Percentiles rank a stretch among this genome's conserved stretches.
Conservation (phyloP, 2,113 vertebrate species). For the Polypterus bichir region DNA sequence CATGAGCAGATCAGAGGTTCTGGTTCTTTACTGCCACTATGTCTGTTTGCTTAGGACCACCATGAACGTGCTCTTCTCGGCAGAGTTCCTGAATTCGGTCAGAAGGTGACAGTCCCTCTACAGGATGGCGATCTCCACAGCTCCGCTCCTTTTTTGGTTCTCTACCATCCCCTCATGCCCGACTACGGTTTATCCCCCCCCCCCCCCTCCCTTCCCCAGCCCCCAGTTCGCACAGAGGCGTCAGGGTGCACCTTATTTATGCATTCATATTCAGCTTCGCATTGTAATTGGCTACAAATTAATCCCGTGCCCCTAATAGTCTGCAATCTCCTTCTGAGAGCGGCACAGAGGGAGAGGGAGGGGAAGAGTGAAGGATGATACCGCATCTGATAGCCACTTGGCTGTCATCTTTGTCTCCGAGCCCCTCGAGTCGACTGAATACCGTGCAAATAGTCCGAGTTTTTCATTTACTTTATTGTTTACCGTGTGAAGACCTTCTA, state of each 20-base stretch:
- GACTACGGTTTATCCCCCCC: slow-evolving; percentile 32
- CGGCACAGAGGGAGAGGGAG: slow-evolving; percentile 35
- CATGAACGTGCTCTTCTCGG: not conserved
- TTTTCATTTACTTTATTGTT: not conserved
- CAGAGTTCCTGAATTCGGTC: slow-evolving; percentile 23
- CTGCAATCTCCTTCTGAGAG: slow-evolving; percentile 50
- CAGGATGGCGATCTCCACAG: slow-evolving; percentile 31
- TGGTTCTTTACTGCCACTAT: slow-evolving; percentile 6
- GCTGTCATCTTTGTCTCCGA: slow-evolving; percentile 47
- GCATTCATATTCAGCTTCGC: slow-evolving; percentile 60
- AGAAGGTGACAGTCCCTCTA: slow-evolving; percentile 36
- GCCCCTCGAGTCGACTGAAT: slow-evolving; percentile 54
- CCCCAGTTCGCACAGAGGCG: slow-evolving; percentile 12
- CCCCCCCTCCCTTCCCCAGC: slow-evolving; percentile 20
- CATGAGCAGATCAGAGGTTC: not conserved
- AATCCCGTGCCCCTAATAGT: slow-evolving; percentile 66
- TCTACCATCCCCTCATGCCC: slow-evolving; percentile 40
- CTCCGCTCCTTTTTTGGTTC: slow-evolving; percentile 41
- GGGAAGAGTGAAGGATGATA: slow-evolving; percentile 39
- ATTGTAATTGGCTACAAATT: slow-evolving; percentile 82
- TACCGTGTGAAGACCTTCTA: too few relatives aligned
- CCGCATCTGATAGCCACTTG: slow-evolving; percentile 47
- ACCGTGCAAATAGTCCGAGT: slow-evolving; percentile 58
- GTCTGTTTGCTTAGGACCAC: not conserved
- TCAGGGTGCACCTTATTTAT: slow-evolving; percentile 52